Conservation (phyloP, 1,140 invertebrate species). For the Brachionus rotundiformis region DNA sequence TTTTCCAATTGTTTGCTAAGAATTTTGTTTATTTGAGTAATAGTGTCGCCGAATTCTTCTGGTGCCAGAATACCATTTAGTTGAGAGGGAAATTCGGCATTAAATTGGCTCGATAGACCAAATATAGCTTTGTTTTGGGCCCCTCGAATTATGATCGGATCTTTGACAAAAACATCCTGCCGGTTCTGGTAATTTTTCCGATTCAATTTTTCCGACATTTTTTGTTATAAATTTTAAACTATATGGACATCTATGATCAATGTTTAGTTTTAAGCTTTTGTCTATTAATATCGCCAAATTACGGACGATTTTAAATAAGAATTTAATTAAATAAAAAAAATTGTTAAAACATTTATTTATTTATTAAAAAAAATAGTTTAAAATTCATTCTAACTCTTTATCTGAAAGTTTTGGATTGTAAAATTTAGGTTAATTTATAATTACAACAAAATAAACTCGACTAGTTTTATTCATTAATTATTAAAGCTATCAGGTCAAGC, state of each 20-base stretch:
- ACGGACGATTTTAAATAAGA: not conserved
- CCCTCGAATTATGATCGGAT: conserved; percentile 46
- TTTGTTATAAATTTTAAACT: not conserved
- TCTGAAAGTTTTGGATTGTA: not conserved
- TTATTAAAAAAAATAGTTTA: not conserved
- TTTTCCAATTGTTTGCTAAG: conserved; percentile 42
- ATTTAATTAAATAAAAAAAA: not conserved
- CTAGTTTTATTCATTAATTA: conserved; percentile 14
- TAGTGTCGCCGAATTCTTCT: conserved; percentile 44
- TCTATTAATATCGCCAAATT: too few species aligned
- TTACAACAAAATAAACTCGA: not conserved
- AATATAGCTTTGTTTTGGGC: conserved; percentile 38
- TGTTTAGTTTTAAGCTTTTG: too few species aligned
- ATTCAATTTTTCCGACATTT: conserved; percentile 4
- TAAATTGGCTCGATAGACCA: conserved; percentile 41
- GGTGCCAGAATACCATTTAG: conserved; percentile 20
- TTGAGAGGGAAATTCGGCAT: conserved; percentile 33
- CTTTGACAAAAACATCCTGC: conserved; percentile 16
- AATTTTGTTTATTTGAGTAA: conserved; percentile 45
- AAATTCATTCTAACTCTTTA: not conserved
- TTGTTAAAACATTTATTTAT: not conserved
- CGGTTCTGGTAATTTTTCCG: conserved; percentile 4
- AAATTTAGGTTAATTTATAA: not conserved
- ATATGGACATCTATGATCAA: not conserved
- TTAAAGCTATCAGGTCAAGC: conserved; percentile 12